Base-by-base conservation (phyloP, 2,888 invertebrate genomes). In the Epistrophella euchroma region DNA sequence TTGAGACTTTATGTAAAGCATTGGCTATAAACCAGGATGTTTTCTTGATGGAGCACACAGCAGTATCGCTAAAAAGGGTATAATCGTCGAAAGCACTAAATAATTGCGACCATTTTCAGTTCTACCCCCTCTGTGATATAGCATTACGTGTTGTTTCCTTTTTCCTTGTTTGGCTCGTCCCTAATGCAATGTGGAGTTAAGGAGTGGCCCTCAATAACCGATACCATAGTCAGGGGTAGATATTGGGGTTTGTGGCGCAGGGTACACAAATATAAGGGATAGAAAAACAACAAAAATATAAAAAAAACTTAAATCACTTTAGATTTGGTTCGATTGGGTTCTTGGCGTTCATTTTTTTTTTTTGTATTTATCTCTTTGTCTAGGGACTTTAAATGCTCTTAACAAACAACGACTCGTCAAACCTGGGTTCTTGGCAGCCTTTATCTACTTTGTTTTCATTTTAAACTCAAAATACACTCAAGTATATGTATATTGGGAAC, bases 21-120 rank as follows among this genome's bases (percentile, higher is more conserved):
- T 25, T 3, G 19, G 74, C 60, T 37, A 58, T 68, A 40, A 22
- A 71, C 58, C 32, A 37, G 62, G 66, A 76, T 72, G 79, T 79
- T 32, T 76, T 64, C 56, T 72, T 82, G 72, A 68, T 72, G 55
- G 45, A 64, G 47, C 62, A 79, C 71, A 70, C 45, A 19, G 55
- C 50, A 50, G 52, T 45, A 72, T 47, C 55, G 83, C 79, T 77
- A 62, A 78, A 79, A 83, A 74, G 70, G 70, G 55, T 79, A 79
- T 74, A 79, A 78, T 78, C 78, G 83, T 56, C 74, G 79, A 83
- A 83, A 79, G 79, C 78, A 74, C 83, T 79, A 79, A 79, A 79
- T 73, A 83, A 77, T 72, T 55, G 77, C 66, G 43, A 83, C 78
- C 79, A 79, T 74, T 84, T 71, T 66, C 40, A 74, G 80, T 71